Base-by-base conservation (phyloP, 2,797 vertebrate species). In the Danio choprae region DNA sequence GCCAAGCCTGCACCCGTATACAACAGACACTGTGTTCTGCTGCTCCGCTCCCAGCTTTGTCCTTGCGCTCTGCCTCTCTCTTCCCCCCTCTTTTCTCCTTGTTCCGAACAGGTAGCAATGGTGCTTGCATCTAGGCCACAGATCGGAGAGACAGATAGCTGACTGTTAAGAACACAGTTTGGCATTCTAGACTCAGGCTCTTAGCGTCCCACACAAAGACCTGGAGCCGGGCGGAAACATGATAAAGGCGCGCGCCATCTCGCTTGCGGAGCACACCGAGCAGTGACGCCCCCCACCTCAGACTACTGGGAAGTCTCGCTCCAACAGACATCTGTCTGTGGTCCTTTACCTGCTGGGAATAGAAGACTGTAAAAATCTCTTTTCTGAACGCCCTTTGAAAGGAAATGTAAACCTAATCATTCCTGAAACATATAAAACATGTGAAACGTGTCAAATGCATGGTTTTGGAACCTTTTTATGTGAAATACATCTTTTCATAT, bases 1-100 rank as follows among this genome's bases (percentile, higher is more conserved):
- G 91, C 93, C 93, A 94, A 93, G 89, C 87, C 85, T 90, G 87
- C 91, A 89, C 89, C 87, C 87, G 86, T 85, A 88, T 87, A 93
- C 92, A 94, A 94, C 91, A 92, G 91, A 91, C 87, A 90, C 94
- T 93, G 93, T 94, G 93, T 94, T 93, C 93, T 91, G 87, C 88
- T 89, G 88, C 89, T 87, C 88, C 88, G 88, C 91, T 84, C 84
- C 74, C 85, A 81, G 89, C 91, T 93, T 94, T 94, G 93, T 94
- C 89, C 89, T 87, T 84, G 68, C 56, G 48, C 87, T 69, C 53
- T 87, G 87, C 86, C 73, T 80, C 82, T 48, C 74, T 65, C 51
- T 36, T 81, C 83, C 43, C 87, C 89, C 86, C 62, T 76, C 22
- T 50, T 77, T 76, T 82, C 86, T 83, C 81, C 82, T 87, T 86